These are phyloP conservation scores for Cataglyphis livida DNA, from an alignment of 2,888 invertebrate species.

Conservation along the genomic window DNA sequence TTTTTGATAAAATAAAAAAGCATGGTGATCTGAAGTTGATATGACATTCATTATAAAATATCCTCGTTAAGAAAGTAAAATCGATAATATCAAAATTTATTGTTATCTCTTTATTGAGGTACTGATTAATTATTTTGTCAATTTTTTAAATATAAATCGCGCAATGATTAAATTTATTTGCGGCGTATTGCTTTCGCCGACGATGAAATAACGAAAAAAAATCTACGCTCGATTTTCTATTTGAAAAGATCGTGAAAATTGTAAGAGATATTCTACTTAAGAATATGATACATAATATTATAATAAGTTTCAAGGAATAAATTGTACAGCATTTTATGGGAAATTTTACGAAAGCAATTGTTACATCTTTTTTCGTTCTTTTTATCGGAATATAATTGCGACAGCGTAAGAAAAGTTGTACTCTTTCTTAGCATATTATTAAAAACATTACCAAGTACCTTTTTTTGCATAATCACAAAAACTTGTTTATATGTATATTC, in stretches of 20 bases:
- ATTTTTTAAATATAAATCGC: not conserved
- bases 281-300: constrained; percentile 12
- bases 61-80: not conserved
- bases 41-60: not conserved
- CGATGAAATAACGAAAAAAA: not conserved
- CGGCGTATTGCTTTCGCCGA: not conserved
- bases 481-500: constrained; percentile 12
- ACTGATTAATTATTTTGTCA: not conserved
- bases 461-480: constrained; percentile 35
- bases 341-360: constrained; percentile 34
- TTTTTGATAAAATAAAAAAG: not conserved
- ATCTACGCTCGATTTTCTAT: not conserved
- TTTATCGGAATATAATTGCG: constrained; percentile 31
- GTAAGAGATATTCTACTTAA: not conserved
- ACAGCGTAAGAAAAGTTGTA: constrained; percentile 28
- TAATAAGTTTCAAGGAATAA: constrained; percentile 23
- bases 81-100: not conserved
- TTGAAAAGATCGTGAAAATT: not conserved
- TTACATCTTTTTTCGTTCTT: constrained; percentile 28
- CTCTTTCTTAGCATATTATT: constrained; percentile 19
- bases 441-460: constrained; percentile 24
- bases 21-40: not conserved
- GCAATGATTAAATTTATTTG: not conserved
- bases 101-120: not conserved
- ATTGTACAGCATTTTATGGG: constrained; percentile 16